Base-by-base conservation (phyloP, 2,888 invertebrate genomes). In the Troilus luridus region DNA sequence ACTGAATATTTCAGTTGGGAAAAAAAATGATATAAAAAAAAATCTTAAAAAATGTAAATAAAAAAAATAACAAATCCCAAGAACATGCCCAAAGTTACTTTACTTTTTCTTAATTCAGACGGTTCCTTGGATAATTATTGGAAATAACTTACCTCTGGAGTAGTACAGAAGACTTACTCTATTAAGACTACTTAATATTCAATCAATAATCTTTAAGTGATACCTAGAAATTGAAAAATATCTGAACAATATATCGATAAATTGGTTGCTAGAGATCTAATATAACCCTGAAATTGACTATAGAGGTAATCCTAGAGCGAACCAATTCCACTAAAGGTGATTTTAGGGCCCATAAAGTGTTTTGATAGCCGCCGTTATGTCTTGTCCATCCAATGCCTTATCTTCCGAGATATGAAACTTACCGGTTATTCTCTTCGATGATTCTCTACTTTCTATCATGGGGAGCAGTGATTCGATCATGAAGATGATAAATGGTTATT, bases 281-380 rank as follows among this genome's bases (percentile, higher is more conserved):
- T 85, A 85, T 9, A 56, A 19, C n/a, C 8, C 72, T 77, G 19
- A 17, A 24, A 41, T 67, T 67, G 67, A 67, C 67, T 81, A 19
- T 81, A 56, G 85, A 85, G 56, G 85, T 41, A 54, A 54, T 21
- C 54, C 41, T 58, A n/a, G 24, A 56, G 11, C 56, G 3, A 41
- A n/a, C 10, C 85, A 54, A 85, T 56, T 56, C 85, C 85, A 58
- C n/a, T 85, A 58, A 85, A 85, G 56, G 85, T 8, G 85, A 54
- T 85, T 85, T 85, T 85, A 85, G 54, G 56, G 56, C 10, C 85
- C 56, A 85, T 85, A 85, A 85, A 56, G 56, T 58, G 58, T 85
- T 85, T 56, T 85, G 11, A 56, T 85, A 56, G 56, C 56, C 85
- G n/a, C 3, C n/a, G 56, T 58, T 85, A 85, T 58, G 56, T 7